phyloP scores from a whole-genome alignment of 2,888 invertebrate species.

The Pyrrhosoma nymphula region DNA sequence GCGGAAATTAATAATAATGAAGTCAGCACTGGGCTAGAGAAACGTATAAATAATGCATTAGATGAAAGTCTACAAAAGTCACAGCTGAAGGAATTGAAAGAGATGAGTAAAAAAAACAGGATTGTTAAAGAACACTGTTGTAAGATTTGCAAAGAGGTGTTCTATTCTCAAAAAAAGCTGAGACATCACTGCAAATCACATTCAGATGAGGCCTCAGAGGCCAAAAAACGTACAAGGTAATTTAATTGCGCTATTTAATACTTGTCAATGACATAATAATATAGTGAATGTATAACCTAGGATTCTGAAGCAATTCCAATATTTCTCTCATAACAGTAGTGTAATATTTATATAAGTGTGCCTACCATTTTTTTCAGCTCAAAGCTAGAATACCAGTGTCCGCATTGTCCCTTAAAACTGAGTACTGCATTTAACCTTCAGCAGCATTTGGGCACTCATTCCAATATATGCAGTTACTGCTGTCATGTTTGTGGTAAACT shows the following conservation, averaged over 20 bases:
- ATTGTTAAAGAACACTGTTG: background rate
- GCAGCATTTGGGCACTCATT: slow-evolving; percentile 70
- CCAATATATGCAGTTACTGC: slow-evolving; percentile 69
- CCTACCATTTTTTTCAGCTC: background rate
- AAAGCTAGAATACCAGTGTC: slow-evolving; percentile 28
- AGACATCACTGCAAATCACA: background rate
- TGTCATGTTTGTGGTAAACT: slow-evolving; percentile 71
- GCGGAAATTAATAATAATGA: background rate
- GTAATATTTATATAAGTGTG: background rate
- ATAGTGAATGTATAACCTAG: background rate
- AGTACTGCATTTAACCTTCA: slow-evolving; percentile 31
- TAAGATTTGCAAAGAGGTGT: background rate
- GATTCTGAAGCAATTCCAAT: too few species aligned
- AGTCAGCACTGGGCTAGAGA: background rate
- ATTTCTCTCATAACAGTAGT: background rate
- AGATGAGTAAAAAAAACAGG: background rate
- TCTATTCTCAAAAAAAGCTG: background rate
- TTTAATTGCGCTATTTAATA: background rate
- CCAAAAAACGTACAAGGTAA: background rate
- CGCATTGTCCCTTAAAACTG: slow-evolving; percentile 38
- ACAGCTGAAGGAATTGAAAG: background rate
- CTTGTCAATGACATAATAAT: background rate
- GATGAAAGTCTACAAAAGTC: background rate
- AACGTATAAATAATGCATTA: background rate
- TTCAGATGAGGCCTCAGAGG: background rate